Percentiles rank a stretch among this genome's conserved stretches.
Evolutionary conservation across 2,888 invertebrate genomes (phyloP).

Genomic region (Pteria penguin): DNA sequence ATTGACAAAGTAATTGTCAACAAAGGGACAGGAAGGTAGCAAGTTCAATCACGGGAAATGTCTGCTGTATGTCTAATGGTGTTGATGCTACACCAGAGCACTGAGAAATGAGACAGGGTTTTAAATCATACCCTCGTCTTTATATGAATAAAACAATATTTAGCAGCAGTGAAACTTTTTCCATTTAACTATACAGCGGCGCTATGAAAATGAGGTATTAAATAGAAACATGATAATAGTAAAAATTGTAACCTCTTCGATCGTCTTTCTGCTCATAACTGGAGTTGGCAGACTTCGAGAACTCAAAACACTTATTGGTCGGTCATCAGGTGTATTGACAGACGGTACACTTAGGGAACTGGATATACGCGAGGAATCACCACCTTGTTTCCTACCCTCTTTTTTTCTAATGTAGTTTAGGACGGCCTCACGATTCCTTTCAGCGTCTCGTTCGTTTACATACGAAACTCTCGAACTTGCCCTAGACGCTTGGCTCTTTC

Average conservation of each 20-base stretch:
- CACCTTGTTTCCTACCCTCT: constrained; percentile 50
- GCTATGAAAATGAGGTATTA: neutral
- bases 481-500: constrained; percentile 48
- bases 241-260: constrained; percentile 55
- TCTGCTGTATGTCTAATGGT: too few relatives aligned
- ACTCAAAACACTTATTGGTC: constrained; percentile 50
- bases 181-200: too few relatives aligned
- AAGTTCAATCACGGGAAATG: too few relatives aligned
- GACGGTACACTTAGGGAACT: constrained; percentile 54
- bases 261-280: constrained; percentile 46
- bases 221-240: neutral
- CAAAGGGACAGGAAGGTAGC: too few relatives aligned
- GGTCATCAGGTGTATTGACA: constrained; percentile 40
- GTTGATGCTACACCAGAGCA: too few relatives aligned
- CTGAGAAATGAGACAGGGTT: too few relatives aligned
- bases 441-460: constrained; percentile 49
- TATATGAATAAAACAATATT: too few relatives aligned
- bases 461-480: constrained; percentile 59
- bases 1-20: too few relatives aligned
- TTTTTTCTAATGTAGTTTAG: constrained; percentile 51
- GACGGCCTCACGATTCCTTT: constrained; percentile 49
- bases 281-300: constrained; percentile 65
- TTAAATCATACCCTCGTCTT: too few relatives aligned
- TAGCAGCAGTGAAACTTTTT: too few relatives aligned
- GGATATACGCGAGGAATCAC: constrained; percentile 46